Evolutionary conservation across 2,888 invertebrate genomes (phyloP), one percentile per base, ranked within the genome.

Genomic region (Polyommatus iphigenia): DNA sequence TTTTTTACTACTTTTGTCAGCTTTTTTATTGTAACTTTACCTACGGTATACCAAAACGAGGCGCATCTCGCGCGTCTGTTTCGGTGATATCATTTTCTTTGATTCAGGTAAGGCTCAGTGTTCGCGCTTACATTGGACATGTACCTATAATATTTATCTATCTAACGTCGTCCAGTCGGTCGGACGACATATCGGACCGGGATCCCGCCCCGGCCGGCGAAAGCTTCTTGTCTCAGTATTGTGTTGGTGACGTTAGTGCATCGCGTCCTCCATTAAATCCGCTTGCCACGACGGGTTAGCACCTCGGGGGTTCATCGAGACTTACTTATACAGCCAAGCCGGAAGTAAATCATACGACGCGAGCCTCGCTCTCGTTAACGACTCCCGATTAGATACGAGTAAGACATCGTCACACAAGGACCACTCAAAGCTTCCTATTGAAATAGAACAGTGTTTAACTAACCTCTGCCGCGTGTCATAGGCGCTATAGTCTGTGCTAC

Each of bases 381-480:
- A 80, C 81, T 80, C 80, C 78, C 80, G 78, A 81, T 80, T 80
- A 78, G 78, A 71, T 78, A 77, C 79, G 76, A 79, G 73, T 75
- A 50, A 76, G 79, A 76, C 78, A 77, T 79, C 79, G 41, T 82
- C 81, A 91, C 95, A 96, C 96, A 96, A 96, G 96, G 96, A 96
- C 96, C 96, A 96, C 96, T 96, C 96, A 96, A 96, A 95, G 91
- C 95, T 95, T 95, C 95, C 95, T 95, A 94, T 89, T 89, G 87
- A 85, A 84, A 72, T 77, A 78, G n/a, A 72, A 59, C 24, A 87
- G 86, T 87, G 86, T 84, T 87, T 85, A 84, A 85, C 82, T 81
- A 84, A 15, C 86, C 85, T 84, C 81, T 83, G 79, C 82, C 81
- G 82, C 81, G 81, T 80, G 82, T 81, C 81, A 62, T 81, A 67